Evolutionary conservation across 2,888 invertebrate species (phyloP), one percentile per base, ranked within the genome.

Genomic region (Ypsolopha sequella): DNA sequence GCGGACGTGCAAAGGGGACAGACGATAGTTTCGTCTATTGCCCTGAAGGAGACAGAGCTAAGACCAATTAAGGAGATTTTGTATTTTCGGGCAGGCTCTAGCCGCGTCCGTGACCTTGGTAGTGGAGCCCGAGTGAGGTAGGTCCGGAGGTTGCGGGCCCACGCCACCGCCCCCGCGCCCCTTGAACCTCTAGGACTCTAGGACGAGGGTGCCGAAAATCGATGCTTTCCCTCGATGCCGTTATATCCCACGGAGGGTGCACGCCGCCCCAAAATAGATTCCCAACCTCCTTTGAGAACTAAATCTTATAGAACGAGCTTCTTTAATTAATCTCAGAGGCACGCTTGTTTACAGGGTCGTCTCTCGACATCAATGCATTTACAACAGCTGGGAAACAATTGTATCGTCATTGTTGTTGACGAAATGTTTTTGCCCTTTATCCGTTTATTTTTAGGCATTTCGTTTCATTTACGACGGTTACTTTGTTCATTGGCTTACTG

Each of bases 161-260:
- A 74, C 77, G 78, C 74, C 66, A 73, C 66, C 73, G 73, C 78
- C 76, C 76, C 76, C 76, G 74, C 75, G 61, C 61, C 64, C 36
- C 34, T 50, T 46, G 45, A 36, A 47, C 52, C 54, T 53, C 51
- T 43, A 55, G 58, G 24, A 24, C 56, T 56, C 60, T 57, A n/a
- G n/a, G n/a, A 62, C 66, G 73, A 74, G 82, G 84, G 81, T 80
- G 80, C 76, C 80, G 65, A 84, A 86, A 85, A 86, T 85, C 85
- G 84, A 85, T 85, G 76, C 64, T 64, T 72, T 75, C 80, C 84
- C 81, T 77, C 66, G 68, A 70, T 73, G 70, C 75, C 73, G 70
- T 70, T 65, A 67, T 63, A 66, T 66, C 67, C 66, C 65, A 64
- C 60, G 69, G 69, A 76, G 79, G 78, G 80, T 73, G 74, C 71